phyloP scores from a whole-genome alignment of 2,797 vertebrate genomes.

The Botia kubotai region DNA sequence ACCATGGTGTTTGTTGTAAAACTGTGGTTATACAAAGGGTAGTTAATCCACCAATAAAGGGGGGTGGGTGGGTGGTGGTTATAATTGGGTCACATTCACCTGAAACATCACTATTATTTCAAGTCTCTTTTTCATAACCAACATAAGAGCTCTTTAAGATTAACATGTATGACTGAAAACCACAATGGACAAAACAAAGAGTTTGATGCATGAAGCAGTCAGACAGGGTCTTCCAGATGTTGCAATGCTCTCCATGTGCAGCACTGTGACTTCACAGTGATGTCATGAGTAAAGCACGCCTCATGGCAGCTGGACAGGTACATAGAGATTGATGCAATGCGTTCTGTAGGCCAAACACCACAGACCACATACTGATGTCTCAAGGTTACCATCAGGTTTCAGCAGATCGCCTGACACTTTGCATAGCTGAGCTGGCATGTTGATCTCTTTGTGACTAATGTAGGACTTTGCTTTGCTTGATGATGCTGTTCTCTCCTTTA shows the following conservation, averaged over 20 bases:
- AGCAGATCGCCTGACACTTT: slow-evolving; percentile 57
- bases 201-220: slow-evolving; percentile 48
- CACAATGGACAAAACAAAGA: slow-evolving; percentile 64
- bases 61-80: too few relatives aligned
- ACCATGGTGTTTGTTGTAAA: too few relatives aligned
- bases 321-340: slow-evolving; percentile 52
- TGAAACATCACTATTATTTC: not conserved
- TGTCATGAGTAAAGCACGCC: slow-evolving; percentile 65
- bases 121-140: not conserved
- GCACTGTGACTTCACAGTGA: slow-evolving; percentile 67
- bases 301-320: slow-evolving; percentile 60
- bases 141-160: slow-evolving; percentile 5
- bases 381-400: slow-evolving; percentile 56
- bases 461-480: slow-evolving; percentile 61
- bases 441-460: slow-evolving; percentile 50
- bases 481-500: slow-evolving; percentile 47
- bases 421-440: slow-evolving; percentile 45
- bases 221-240: slow-evolving; percentile 39
- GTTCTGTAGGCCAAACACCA: slow-evolving; percentile 54
- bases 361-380: slow-evolving; percentile 51
- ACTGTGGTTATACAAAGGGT: too few relatives aligned
- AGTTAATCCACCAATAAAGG: too few relatives aligned
- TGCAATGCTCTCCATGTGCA: slow-evolving; percentile 42
- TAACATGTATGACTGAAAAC: not conserved
- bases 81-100: too few relatives aligned